A percentile compares a stretch with the other conserved stretches of the same genome.
Conservation (phyloP, 2,888 invertebrate species). For the Cosmia trapezina region DNA sequence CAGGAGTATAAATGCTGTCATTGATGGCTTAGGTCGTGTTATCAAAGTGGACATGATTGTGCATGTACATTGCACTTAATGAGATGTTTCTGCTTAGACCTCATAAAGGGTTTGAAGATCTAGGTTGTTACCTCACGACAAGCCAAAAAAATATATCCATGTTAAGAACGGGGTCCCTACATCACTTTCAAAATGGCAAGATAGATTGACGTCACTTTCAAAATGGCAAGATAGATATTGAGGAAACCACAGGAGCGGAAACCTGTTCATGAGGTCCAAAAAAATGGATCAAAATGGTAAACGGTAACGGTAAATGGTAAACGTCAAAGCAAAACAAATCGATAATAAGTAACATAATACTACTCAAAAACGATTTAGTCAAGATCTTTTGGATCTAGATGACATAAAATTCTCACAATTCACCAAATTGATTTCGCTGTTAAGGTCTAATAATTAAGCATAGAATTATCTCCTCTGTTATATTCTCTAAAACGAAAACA, state of each 20-base stretch:
- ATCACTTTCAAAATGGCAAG: too few species aligned
- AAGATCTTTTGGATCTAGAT: background rate
- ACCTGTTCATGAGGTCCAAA: too few species aligned
- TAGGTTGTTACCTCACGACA: background rate
- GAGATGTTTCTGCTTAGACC: background rate
- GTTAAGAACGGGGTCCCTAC: too few species aligned
- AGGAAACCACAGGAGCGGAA: too few species aligned
- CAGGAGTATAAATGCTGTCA: conserved; percentile 9
- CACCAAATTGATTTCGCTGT: background rate
- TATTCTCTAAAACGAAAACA: background rate
- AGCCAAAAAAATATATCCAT: too few species aligned
- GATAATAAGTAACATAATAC: too few species aligned
- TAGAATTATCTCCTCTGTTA: background rate
- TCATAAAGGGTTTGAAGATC: background rate
- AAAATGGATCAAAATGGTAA: too few species aligned
- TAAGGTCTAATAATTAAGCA: background rate
- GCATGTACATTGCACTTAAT: conserved; percentile 12
- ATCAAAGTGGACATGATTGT: conserved; percentile 1
- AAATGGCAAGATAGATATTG: too few species aligned
- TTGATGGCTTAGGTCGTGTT: conserved; percentile 15
- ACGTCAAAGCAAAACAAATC: too few species aligned
- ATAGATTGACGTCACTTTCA: too few species aligned
- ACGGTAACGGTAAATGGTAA: too few species aligned
- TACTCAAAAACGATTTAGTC: background rate
- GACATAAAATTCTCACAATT: background rate